phyloP scores from a whole-genome alignment of 2,113 vertebrate genomes.

The Cebus imitator region DNA sequence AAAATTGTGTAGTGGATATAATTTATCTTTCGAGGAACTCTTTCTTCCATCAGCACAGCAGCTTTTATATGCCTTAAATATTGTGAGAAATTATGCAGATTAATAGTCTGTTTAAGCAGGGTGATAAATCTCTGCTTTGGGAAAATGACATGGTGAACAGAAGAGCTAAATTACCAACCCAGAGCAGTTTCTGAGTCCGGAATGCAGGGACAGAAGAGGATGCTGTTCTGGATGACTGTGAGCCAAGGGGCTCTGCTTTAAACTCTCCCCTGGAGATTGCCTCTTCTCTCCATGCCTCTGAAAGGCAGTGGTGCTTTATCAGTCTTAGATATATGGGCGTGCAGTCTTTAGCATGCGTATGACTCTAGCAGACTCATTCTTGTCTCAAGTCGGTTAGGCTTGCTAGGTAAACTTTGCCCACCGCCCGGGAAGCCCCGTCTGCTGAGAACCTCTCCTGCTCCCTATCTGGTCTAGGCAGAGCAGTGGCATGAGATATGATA shows the following conservation, averaged over 20 bases:
- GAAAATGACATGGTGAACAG: background rate
- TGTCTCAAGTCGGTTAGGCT: background rate
- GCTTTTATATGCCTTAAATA: background rate
- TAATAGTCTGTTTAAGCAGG: background rate
- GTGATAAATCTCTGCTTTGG: background rate
- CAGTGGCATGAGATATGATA: too few species aligned
- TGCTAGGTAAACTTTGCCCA: background rate
- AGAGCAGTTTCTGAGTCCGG: background rate
- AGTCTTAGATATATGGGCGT: rapidly evolving
- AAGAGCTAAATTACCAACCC: background rate
- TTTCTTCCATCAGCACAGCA: background rate
- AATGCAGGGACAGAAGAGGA: background rate
- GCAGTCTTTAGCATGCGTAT: background rate
- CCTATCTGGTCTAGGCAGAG: background rate
- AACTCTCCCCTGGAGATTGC: background rate
- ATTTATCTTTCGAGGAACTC: background rate
- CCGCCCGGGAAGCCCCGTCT: rapidly evolving
- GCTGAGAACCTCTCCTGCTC: background rate
- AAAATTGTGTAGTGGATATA: background rate
- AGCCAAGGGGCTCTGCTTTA: background rate
- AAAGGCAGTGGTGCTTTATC: too few species aligned
- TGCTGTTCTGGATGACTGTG: background rate
- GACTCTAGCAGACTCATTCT: background rate
- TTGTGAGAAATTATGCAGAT: background rate
- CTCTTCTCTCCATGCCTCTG: background rate